Evolutionary conservation across 2,888 invertebrate genomes (phyloP).

Genomic region (Diabrotica balteata): DNA sequence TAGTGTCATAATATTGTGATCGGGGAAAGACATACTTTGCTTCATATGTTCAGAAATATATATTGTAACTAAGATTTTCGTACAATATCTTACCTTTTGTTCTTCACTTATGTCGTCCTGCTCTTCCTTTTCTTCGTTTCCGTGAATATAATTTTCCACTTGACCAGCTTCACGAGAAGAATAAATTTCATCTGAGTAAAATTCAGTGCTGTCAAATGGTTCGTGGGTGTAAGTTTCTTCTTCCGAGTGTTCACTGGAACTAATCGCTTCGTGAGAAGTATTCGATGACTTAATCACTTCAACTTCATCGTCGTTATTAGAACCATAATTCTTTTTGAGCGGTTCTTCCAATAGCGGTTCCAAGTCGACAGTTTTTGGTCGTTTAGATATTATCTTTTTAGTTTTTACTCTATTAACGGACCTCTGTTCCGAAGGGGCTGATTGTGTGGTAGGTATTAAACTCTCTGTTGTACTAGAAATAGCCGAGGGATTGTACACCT

Average conservation of each 20-base stretch:
- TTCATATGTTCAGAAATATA: too few species aligned
- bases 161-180: slow-evolving; percentile 54
- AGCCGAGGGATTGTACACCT: slow-evolving; percentile 48
- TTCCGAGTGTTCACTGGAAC: slow-evolving; percentile 21
- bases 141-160: slow-evolving; percentile 41
- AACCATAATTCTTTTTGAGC: slow-evolving; percentile 56
- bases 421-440: slow-evolving; percentile 47
- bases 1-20: too few species aligned
- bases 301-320: slow-evolving; percentile 38
- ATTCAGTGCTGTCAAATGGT: slow-evolving; percentile 27
- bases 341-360: slow-evolving; percentile 68
- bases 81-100: slow-evolving; percentile 6
- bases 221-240: slow-evolving; percentile 35
- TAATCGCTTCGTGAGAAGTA: slow-evolving; percentile 9
- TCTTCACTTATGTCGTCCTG: slow-evolving; percentile 9
- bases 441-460: slow-evolving; percentile 43
- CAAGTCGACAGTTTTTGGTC: slow-evolving; percentile 59
- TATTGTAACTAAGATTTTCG: too few species aligned
- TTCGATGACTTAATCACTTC: slow-evolving; percentile 34
- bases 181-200: slow-evolving; percentile 27
- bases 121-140: slow-evolving; percentile 31
- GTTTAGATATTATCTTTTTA: slow-evolving; percentile 47
- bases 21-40: too few species aligned
- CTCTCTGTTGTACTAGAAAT: slow-evolving; percentile 46
- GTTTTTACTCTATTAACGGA: slow-evolving; percentile 44